Evolutionary conservation across 1,140 invertebrate species (phyloP), one percentile per base, ranked within the genome.

Genomic region (Vollenhovia emeryi): DNA sequence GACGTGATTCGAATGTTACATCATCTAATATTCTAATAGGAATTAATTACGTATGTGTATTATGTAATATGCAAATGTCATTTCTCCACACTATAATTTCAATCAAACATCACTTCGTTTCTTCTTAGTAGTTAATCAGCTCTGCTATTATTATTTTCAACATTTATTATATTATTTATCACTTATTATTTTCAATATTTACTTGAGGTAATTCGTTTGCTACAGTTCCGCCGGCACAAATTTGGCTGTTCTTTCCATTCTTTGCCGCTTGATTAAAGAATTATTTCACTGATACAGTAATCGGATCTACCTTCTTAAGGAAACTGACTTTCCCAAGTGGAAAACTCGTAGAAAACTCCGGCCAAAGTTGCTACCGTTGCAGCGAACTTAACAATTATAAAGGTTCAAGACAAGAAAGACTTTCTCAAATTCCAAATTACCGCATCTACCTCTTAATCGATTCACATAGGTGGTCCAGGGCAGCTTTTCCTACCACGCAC

Each of bases 401-500:
- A 40, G 0, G 11, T 36, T 55, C 27, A 5, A 40, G 11, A 21
- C 8, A 13, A 40, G 21, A 9, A 8, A 33, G 30, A 64, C 33
- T 21, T 36, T 40, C 4, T 40, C n/a, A 73, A 52, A 9, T 9
- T 36, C 18, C n/a, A 71, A n/a, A 50, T 73, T 40, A 24, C 15
- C 1, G 33, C n/a, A 21, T 55, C 2, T 60, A 75, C 43, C 1
- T 75, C 24, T 24, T 50, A 66, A 60, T 60, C 30, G 3, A 45
- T 68, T 3, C 40, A 73, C 57, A 1, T 94, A 96, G 94, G 95
- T 96, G 33, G 96, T 96, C 1, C 96, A 97, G 91, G 97, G 97
- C 48, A 96, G 95, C 91, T 97, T 95, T 93, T 96, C 96, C 5
- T 98, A 98, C 93, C 97, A 96, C 2, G 96, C 97, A 27, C 97